These are phyloP conservation scores for Ephialtes manifestator DNA, from an alignment of 2,888 invertebrate genomes.

Conservation along the genomic window DNA sequence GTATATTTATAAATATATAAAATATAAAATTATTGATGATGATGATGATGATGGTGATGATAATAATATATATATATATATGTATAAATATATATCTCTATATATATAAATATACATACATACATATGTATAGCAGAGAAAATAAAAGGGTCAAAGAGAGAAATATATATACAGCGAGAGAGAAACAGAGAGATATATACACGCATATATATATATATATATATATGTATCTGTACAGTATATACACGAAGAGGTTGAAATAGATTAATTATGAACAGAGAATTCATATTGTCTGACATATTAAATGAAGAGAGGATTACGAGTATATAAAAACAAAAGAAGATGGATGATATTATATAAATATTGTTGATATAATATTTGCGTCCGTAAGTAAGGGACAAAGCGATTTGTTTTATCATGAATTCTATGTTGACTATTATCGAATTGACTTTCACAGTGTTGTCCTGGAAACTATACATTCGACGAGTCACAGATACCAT, in stretches of 20 bases:
- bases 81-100: no score
- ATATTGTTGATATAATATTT: constrained; percentile 82
- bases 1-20: constrained; percentile 85
- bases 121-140: constrained; percentile 71
- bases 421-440: constrained; percentile 63
- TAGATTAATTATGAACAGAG: constrained; percentile 80
- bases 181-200: constrained; percentile 71
- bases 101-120: no score
- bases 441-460: constrained; percentile 73
- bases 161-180: constrained; percentile 71
- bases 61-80: constrained; percentile 72
- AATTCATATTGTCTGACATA: constrained; percentile 78
- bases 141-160: constrained; percentile 72
- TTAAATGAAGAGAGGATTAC: constrained; percentile 28
- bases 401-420: constrained; percentile 57
- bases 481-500: constrained; percentile 72
- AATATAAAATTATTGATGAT: constrained; percentile 75
- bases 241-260: constrained; percentile 72
- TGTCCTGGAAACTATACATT: constrained; percentile 72
- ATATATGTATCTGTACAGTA: constrained; percentile 70
- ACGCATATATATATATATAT: constrained; percentile 72
- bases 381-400: constrained; percentile 79
- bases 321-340: constrained; percentile 33
- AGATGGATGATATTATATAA: constrained; percentile 81
- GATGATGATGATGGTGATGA: constrained; percentile 1